Evolutionary conservation across 2,888 invertebrate genomes (phyloP), one percentile per base, ranked within the genome.

Genomic region (Lathronympha strigana): DNA sequence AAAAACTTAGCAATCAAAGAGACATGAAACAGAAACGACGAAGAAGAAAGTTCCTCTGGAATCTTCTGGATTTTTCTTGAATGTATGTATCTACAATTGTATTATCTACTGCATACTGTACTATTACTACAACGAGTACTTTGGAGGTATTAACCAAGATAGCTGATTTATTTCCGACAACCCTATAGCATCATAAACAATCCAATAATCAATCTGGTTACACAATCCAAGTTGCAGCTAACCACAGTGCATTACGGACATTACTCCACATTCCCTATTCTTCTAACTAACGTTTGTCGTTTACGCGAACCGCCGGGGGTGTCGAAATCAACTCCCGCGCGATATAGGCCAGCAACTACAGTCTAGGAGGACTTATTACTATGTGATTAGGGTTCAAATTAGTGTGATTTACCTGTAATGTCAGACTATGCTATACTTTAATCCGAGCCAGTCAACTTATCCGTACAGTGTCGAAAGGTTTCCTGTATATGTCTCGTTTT

Each of bases 381-480:
- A 4, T 36, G n/a, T 21, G 3, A 2, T 36, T 23, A 49, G 23
- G 21, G 36, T 49, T 49, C 17, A 17, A 49, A 36, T 23, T 45
- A 5, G 45, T 23, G 4, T 47, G 28, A 11, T 28, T 13, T 40
- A 40, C 19, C 25, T 33, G 21, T 8, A 45, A 15, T 21, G 13
- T 31, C 4, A 17, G 53, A 25, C 40, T 47, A 66, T 55, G 45
- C 60, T 63, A 66, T 55, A 50, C 60, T 63, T 61, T 57, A 55
- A 61, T 61, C 51, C 61, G 28, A 57, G 36, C 54, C 51, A 55
- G 55, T 66, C 57, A 49, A 61, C 54, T 61, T 55, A 55, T 61
- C 64, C 54, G 49, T 17, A 50, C 49, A 23, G 36, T 72, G 69
- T 61, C 60, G 69, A 71, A 71, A 72, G 51, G 58, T 63, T 69